phyloP scores from a whole-genome alignment of 2,888 invertebrate genomes.

The Junonia oenone region DNA sequence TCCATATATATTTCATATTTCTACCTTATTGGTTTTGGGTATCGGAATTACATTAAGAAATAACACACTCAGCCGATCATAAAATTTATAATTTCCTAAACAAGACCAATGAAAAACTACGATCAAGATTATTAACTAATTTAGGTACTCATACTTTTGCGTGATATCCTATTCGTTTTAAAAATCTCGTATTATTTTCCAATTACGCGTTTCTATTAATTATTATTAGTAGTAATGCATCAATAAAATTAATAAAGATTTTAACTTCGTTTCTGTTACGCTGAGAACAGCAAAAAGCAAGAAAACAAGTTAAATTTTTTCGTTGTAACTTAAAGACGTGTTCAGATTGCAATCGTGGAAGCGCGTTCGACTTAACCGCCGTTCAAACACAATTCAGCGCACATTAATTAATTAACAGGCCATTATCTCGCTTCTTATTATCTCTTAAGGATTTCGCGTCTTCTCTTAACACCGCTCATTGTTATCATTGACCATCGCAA shows the following conservation, averaged over 20 bases:
- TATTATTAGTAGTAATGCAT: no score
- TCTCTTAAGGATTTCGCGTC: constrained; percentile 56
- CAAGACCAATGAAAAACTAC: background rate
- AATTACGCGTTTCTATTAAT: background rate
- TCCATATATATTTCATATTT: background rate
- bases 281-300: background rate
- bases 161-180: background rate
- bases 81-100: background rate
- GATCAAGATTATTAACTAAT: background rate
- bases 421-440: constrained; percentile 54
- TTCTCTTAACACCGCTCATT: constrained; percentile 63
- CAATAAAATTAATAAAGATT: constrained; percentile 5
- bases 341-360: constrained; percentile 26
- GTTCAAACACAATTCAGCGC: constrained; percentile 19
- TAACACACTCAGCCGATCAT: background rate
- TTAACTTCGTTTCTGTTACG: background rate
- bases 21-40: background rate
- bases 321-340: constrained; percentile 17
- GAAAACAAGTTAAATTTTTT: constrained; percentile 10
- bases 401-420: constrained; percentile 56
- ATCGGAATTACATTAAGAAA: background rate
- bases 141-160: background rate
- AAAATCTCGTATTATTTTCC: background rate
- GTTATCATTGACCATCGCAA: constrained; percentile 75
- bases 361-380: constrained; percentile 21